Evolutionary conservation across 2,113 vertebrate species (phyloP).

Genomic region (Menura novaehollandiae): DNA sequence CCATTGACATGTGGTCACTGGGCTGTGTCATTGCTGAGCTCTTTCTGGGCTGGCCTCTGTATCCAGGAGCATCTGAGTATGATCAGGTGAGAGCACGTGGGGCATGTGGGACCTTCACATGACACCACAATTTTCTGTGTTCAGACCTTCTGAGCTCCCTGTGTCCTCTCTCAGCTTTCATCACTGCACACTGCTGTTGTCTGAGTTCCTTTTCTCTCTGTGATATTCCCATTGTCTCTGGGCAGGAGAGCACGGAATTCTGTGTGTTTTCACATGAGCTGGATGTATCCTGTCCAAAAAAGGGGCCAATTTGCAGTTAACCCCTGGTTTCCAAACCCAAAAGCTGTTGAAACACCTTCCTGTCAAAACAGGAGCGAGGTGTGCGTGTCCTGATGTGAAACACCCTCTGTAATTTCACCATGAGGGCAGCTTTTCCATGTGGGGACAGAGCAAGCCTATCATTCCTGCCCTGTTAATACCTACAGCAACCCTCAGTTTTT

Average conservation of each 20-base stretch:
- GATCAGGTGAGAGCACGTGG: slow-evolving; percentile 83
- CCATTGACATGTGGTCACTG: slow-evolving; percentile 98
- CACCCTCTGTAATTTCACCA: not conserved
- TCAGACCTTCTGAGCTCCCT: not conserved
- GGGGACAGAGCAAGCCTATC: not conserved
- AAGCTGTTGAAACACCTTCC: not conserved
- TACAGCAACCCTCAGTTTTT: not conserved
- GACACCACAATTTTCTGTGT: not conserved
- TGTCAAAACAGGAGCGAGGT: not conserved
- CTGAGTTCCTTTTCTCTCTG: not conserved
- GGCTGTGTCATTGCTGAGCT: slow-evolving; percentile 97
- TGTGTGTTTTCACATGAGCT: not conserved
- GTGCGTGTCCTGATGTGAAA: not conserved
- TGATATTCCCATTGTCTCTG: not conserved
- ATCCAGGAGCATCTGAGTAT: slow-evolving; percentile 96
- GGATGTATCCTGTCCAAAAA: not conserved
- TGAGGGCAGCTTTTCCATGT: not conserved
- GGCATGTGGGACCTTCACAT: not conserved
- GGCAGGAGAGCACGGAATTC: not conserved
- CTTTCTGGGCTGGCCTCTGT: slow-evolving; percentile 96
- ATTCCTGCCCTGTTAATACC: slow-evolving; percentile 19
- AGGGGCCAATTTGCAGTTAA: not conserved
- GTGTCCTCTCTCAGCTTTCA: not conserved
- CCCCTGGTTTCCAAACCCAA: not conserved
- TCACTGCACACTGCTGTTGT: not conserved